Conservation (phyloP, 2,797 vertebrate species). For the Yasuhikotakia modesta region DNA sequence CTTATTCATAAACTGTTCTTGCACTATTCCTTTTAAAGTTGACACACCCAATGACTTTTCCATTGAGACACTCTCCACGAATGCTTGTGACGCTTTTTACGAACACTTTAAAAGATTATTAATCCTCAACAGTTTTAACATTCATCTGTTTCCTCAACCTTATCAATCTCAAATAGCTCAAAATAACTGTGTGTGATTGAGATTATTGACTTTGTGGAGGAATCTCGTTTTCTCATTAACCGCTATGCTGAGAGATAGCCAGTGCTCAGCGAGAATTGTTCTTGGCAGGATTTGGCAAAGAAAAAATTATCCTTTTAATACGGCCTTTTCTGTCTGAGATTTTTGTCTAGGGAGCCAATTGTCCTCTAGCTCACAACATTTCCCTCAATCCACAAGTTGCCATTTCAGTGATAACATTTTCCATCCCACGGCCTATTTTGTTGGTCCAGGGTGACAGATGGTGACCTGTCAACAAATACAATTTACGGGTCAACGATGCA, state of each 20-base stretch:
- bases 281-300: not conserved
- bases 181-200: slow-evolving; percentile 28
- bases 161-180: slow-evolving; percentile 13
- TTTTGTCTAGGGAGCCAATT: slow-evolving; percentile 21
- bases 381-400: slow-evolving; percentile 41
- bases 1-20: not conserved
- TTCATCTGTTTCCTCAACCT: not conserved
- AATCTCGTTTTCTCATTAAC: slow-evolving; percentile 32
- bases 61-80: not conserved
- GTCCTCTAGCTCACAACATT: slow-evolving; percentile 14
- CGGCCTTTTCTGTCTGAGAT: not conserved
- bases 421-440: slow-evolving; percentile 23
- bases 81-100: too few relatives aligned
- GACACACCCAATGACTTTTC: not conserved
- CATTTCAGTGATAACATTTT: slow-evolving; percentile 54
- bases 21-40: not conserved
- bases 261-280: slow-evolving; percentile 4
- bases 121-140: not conserved
- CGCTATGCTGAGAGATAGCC: not conserved
- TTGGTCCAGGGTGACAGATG: slow-evolving; percentile 55
- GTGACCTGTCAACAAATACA: slow-evolving; percentile 57
- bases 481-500: slow-evolving; percentile 55
- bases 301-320: slow-evolving; percentile 10
- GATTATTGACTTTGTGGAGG: slow-evolving; percentile 29
- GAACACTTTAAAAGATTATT: too few relatives aligned